A percentile compares a stretch with the other conserved stretches of the same genome.
These are phyloP conservation scores for Rhineura floridana DNA, from an alignment of 2,113 vertebrate species.

Conservation along the genomic window DNA sequence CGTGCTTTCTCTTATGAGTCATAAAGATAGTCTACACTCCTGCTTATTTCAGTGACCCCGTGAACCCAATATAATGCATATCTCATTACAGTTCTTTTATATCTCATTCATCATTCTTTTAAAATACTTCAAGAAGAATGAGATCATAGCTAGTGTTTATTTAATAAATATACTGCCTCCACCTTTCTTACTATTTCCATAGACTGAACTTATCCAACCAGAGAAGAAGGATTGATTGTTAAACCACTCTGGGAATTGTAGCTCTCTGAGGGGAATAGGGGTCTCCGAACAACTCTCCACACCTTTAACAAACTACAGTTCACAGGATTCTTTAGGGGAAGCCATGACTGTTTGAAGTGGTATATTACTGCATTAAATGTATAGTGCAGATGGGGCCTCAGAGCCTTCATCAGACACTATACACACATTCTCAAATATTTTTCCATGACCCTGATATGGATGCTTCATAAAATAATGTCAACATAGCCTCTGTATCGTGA, in stretches of 20 bases:
- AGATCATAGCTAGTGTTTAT: slow-evolving; percentile 61
- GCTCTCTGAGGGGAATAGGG: no score
- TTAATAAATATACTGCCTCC: slow-evolving; percentile 40
- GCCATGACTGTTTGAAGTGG: no score
- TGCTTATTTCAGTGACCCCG: neutral
- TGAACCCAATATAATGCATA: slow-evolving; percentile 19
- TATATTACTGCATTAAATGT: no score
- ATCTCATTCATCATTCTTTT: slow-evolving; percentile 45
- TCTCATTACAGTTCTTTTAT: slow-evolving; percentile 33
- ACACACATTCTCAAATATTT: neutral
- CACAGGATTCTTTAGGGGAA: no score
- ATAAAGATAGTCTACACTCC: slow-evolving; percentile 14
- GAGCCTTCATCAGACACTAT: no score
- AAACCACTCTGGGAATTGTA: no score
- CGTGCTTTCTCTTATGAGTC: slow-evolving; percentile 34
- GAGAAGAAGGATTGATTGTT: no score
- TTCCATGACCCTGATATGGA: neutral
- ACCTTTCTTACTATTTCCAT: slow-evolving; percentile 56
- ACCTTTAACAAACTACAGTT: no score
- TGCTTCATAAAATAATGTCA: neutral
- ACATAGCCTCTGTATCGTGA: neutral
- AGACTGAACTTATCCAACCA: slow-evolving; percentile 42
- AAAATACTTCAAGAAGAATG: slow-evolving; percentile 49
- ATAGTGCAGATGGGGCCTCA: no score
- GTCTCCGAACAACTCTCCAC: no score